These are phyloP conservation scores for Metaphire vulgaris DNA, from an alignment of 1,140 invertebrate species.

Conservation along the genomic window DNA sequence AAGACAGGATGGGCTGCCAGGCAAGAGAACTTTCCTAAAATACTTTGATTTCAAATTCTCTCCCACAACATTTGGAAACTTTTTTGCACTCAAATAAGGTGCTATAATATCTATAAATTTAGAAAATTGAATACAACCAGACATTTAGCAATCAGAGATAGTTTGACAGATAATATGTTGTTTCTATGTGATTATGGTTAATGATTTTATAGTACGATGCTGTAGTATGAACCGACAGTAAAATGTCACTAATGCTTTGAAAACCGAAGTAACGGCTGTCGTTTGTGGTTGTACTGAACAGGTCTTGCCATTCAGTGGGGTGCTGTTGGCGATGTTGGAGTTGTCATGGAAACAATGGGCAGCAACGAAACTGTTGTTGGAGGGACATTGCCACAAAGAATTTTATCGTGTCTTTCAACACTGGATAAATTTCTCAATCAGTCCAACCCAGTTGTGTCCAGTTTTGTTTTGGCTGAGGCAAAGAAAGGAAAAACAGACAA, in stretches of 20 bases:
- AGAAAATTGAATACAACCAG: too few species aligned
- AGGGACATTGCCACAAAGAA: conserved; percentile 85
- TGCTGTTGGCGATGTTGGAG: conserved; percentile 90
- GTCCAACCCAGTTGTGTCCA: conserved; percentile 74
- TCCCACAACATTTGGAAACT: too few species aligned
- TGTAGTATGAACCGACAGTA: too few species aligned
- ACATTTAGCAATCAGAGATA: too few species aligned
- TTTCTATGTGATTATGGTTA: too few species aligned
- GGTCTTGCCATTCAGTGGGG: conserved; percentile 91
- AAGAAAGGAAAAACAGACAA: conserved; percentile 39
- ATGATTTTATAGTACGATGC: too few species aligned
- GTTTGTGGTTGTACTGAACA: too few species aligned
- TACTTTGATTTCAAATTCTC: background rate
- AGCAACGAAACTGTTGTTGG: conserved; percentile 84
- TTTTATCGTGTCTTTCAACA: conserved; percentile 74
- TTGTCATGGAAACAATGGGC: conserved; percentile 78
- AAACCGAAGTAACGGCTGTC: too few species aligned
- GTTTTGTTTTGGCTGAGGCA: conserved; percentile 71
- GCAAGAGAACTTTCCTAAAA: conserved; percentile 43
- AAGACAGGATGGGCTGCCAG: conserved; percentile 66
- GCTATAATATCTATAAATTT: too few species aligned
- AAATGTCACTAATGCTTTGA: too few species aligned
- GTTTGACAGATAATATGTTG: too few species aligned
- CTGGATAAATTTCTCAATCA: conserved; percentile 83
- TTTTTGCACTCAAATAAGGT: too few species aligned